These are phyloP conservation scores for Episyrphus balteatus DNA, from an alignment of 1,140 invertebrate genomes.

Conservation along the genomic window DNA sequence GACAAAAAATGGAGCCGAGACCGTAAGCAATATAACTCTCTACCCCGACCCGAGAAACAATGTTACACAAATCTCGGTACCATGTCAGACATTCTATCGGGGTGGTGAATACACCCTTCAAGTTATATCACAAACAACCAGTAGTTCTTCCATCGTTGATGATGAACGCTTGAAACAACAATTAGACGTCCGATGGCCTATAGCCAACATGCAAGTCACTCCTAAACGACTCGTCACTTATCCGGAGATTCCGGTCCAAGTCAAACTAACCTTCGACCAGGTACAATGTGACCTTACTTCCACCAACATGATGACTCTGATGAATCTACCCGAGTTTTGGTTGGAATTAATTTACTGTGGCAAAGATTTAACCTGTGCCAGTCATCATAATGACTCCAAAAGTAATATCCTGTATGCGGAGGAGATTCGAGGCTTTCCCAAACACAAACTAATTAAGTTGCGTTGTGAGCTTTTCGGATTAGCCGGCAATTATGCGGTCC, in stretches of 20 bases:
- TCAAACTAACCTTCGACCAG: constrained; percentile 57
- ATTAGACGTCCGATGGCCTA: constrained; percentile 65
- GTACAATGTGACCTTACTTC: constrained; percentile 45
- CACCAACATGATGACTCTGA: constrained; percentile 32
- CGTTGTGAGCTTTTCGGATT: constrained; percentile 66
- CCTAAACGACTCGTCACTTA: constrained; percentile 67
- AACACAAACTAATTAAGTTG: constrained; percentile 49
- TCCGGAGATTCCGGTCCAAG: constrained; percentile 56
- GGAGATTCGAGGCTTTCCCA: constrained; percentile 56
- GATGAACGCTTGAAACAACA: constrained; percentile 31
- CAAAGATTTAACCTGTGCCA: constrained; percentile 39
- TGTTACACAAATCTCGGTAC: constrained; percentile 31
- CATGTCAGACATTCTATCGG: constrained; percentile 27
- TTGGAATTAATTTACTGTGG: constrained; percentile 67
- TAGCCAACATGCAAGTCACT: constrained; percentile 53
- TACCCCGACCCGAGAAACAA: constrained; percentile 31
- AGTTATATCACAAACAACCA: constrained; percentile 20
- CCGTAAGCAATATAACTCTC: constrained; percentile 29
- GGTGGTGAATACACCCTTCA: constrained; percentile 33
- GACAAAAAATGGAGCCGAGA: constrained; percentile 9
- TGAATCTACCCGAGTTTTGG: constrained; percentile 55
- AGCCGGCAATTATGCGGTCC: constrained; percentile 61
- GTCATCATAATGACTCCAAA: constrained; percentile 15
- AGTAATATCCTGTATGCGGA: constrained; percentile 52
- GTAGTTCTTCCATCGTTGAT: not conserved